phyloP scores from a whole-genome alignment of 2,113 vertebrate genomes.

The Mionectes macconnelli region DNA sequence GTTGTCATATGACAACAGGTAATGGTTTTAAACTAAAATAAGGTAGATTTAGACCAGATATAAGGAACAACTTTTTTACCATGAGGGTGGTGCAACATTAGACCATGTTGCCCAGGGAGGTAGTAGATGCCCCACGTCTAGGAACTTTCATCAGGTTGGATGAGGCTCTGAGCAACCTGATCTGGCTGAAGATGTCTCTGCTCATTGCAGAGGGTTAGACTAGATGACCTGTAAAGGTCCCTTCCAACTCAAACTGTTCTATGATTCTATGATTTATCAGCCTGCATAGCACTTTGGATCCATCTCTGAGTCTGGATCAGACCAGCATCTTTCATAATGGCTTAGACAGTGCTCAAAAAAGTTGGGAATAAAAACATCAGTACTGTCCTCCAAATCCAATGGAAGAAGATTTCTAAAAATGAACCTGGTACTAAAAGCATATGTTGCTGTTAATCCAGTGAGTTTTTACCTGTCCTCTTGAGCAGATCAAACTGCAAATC shows the following conservation, averaged over 20 bases:
- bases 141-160: neutral
- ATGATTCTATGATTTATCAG: neutral
- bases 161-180: neutral
- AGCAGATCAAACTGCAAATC: neutral
- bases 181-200: neutral
- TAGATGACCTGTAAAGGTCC: neutral
- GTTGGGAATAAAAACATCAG: neutral
- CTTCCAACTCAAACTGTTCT: neutral
- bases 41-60: neutral
- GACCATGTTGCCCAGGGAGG: neutral
- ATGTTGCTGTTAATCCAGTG: neutral
- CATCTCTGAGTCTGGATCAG: neutral
- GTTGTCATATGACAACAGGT: neutral
- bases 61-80: accelerated
- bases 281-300: neutral
- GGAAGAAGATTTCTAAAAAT: neutral
- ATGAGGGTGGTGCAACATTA: neutral
- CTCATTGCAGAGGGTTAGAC: neutral
- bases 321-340: neutral
- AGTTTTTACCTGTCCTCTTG: neutral
- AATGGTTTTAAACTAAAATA: neutral
- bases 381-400: neutral
- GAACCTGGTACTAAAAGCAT: neutral
- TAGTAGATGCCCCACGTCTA: neutral
- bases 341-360: neutral